Base-by-base conservation (phyloP, 2,888 invertebrate genomes). In the Perizoma affinitatum region DNA sequence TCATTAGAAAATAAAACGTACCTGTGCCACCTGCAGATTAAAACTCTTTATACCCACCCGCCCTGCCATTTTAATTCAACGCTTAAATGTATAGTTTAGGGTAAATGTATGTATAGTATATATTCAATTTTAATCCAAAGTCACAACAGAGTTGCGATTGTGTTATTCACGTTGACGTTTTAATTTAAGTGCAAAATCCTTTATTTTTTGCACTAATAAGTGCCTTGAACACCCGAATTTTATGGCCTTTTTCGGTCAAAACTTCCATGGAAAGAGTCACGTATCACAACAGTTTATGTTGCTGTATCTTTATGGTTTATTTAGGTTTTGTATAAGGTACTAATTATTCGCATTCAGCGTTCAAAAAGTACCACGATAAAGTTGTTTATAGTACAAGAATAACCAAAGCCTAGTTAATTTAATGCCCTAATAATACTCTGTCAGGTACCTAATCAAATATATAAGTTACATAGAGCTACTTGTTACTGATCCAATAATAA, bases 41-140 rank as follows among this genome's bases (percentile, higher is more conserved):
- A 59, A 65, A 56, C 46, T 42, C 58, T 59, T 70, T 73, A 67
- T 71, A 76, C 60, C 67, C 61, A 70, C 76, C 60, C 76, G 78
- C 76, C 73, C 64, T 78, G 83, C 82, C 83, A 78, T 79, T 78
- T 83, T 83, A 80, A 84, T 82, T 77, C 72, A n/a, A 74, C 72
- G 65, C 60, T 66, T 47, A 71, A 83, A 87, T 86, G 85, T 87
- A 87, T 78, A 61, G 76, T 71, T 63, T 62, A 55, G 67, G 69
- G 73, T n/a, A n/a, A n/a, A n/a, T n/a, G n/a, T n/a, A n/a, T n/a
- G n/a, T n/a, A n/a, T n/a, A n/a, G n/a, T n/a, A n/a, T n/a, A 79
- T 22, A 78, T 73, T 63, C 72, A 72, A 66, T 65, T 68, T 70
- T 67, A 74, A 73, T 71, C 68, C 73, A 75, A 76, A 64, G 63